These are phyloP conservation scores for Pseudomyrmex dendroicus DNA, from an alignment of 1,140 invertebrate species.

Conservation along the genomic window DNA sequence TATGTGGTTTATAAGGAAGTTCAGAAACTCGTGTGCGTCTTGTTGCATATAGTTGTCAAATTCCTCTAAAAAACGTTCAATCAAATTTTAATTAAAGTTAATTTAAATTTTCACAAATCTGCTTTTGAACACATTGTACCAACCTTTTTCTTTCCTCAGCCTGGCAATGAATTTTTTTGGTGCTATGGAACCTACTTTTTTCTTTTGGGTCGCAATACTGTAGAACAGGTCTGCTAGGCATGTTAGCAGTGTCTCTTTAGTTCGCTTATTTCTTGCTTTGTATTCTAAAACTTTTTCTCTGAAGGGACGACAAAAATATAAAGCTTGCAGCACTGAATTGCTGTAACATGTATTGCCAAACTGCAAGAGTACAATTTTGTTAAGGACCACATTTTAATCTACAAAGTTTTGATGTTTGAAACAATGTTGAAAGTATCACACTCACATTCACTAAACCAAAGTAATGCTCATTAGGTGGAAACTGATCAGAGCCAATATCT, in stretches of 20 bases:
- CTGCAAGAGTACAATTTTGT: conserved; percentile 87
- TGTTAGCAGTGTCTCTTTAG: conserved; percentile 98
- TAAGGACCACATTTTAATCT: background rate
- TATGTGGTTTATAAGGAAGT: conserved; percentile 99
- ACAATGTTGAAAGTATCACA: conserved; percentile 70
- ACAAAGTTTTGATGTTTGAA: background rate
- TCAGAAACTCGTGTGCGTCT: conserved; percentile 99
- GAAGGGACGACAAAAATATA: conserved; percentile 99
- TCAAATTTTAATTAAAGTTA: too few relatives aligned
- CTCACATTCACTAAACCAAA: conserved; percentile 99
- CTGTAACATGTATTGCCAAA: conserved; percentile 99
- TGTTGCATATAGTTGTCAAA: conserved; percentile 99
- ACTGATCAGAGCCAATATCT: conserved; percentile 98
- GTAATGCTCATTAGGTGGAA: conserved; percentile 99
- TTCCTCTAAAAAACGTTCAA: conserved; percentile 89
- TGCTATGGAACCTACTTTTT: conserved; percentile 99
- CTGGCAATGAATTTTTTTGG: conserved; percentile 99
- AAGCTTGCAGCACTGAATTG: conserved; percentile 99
- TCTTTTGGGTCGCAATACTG: conserved; percentile 99
- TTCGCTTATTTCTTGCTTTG: conserved; percentile 98
- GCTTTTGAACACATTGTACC: background rate
- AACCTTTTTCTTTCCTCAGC: conserved; percentile 99
- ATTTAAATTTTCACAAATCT: background rate
- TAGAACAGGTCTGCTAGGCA: conserved; percentile 99
- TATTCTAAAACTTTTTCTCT: conserved; percentile 99